Conservation (phyloP, 1,140 invertebrate genomes). For the Drosophila athabasca region DNA sequence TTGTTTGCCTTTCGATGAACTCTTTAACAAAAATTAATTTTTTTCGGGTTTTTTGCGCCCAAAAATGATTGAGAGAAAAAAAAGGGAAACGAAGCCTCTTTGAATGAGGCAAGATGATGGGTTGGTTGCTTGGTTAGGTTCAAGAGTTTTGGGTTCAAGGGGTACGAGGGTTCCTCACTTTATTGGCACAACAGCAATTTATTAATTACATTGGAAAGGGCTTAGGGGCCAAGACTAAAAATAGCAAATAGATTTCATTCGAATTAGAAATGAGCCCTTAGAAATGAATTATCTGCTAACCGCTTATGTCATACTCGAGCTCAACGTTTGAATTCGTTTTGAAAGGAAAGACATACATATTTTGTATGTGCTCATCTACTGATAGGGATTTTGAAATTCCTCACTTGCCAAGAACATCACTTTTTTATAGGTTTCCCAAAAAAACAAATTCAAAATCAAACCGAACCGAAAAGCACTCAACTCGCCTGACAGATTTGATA, state of each 20-base stretch:
- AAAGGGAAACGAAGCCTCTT: slow-evolving; percentile 55
- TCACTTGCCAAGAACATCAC: neutral
- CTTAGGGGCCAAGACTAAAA: slow-evolving; percentile 32
- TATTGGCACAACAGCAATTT: slow-evolving; percentile 74
- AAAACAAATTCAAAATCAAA: neutral
- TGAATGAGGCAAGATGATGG: slow-evolving; percentile 25
- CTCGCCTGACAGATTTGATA: slow-evolving; percentile 30
- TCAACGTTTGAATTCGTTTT: neutral
- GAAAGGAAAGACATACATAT: neutral
- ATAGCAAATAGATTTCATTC: slow-evolving; percentile 59
- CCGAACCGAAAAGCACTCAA: slow-evolving; percentile 20
- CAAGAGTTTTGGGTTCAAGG: slow-evolving; percentile 48
- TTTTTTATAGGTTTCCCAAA: slow-evolving; percentile 4
- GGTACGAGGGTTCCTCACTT: slow-evolving; percentile 27
- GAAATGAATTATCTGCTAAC: slow-evolving; percentile 48
- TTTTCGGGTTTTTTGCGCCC: slow-evolving; percentile 52
- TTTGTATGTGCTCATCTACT: slow-evolving; percentile 2
- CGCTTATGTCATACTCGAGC: slow-evolving; percentile 51
- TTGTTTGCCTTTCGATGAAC: slow-evolving; percentile 41
- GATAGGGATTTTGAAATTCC: neutral
- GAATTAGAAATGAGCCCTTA: slow-evolving; percentile 15
- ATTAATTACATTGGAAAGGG: slow-evolving; percentile 53
- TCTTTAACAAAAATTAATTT: slow-evolving; percentile 71
- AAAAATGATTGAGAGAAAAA: slow-evolving; percentile 36
- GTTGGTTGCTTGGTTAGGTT: slow-evolving; percentile 25